Evolutionary conservation across 2,113 vertebrate species (phyloP).

Genomic region (Labeo rohita): DNA sequence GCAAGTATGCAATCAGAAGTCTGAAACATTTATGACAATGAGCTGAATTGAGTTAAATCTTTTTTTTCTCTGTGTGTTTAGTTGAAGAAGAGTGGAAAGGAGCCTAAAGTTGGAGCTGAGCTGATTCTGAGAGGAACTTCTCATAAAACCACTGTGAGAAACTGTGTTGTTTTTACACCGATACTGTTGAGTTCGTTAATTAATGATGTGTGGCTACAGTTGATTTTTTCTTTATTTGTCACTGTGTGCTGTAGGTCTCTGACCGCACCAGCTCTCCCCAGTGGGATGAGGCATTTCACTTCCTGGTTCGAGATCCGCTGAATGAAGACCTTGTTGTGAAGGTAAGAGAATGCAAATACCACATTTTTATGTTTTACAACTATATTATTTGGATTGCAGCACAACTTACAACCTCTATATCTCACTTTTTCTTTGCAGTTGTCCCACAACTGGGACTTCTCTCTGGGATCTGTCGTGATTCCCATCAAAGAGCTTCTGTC

Average conservation of each 20-base stretch:
- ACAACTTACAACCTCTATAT: neutral
- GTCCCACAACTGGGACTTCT: constrained; percentile 75
- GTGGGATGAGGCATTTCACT: constrained; percentile 85
- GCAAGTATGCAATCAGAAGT: too few relatives aligned
- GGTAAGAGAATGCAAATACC: constrained; percentile 65
- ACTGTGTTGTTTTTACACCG: neutral
- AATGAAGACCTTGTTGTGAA: constrained; percentile 83
- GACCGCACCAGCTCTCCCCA: constrained; percentile 77
- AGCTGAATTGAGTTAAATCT: too few relatives aligned
- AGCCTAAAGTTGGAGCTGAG: constrained; percentile 80
- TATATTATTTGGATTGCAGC: neutral
- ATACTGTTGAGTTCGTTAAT: too few relatives aligned
- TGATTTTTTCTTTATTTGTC: neutral
- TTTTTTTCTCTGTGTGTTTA: constrained; percentile 58
- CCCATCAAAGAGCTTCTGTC: constrained; percentile 83
- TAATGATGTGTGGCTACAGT: neutral
- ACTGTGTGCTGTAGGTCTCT: constrained; percentile 70
- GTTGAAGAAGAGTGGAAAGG: constrained; percentile 87
- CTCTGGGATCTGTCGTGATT: constrained; percentile 80
- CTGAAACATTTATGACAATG: too few relatives aligned
- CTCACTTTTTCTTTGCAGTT: constrained; percentile 59
- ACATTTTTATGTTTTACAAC: neutral
- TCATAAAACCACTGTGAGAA: constrained; percentile 84
- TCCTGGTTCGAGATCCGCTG: constrained; percentile 78
- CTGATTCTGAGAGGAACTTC: constrained; percentile 73